Evolutionary conservation across 2,797 vertebrate species (phyloP).

Genomic region (Labroides dimidiatus): DNA sequence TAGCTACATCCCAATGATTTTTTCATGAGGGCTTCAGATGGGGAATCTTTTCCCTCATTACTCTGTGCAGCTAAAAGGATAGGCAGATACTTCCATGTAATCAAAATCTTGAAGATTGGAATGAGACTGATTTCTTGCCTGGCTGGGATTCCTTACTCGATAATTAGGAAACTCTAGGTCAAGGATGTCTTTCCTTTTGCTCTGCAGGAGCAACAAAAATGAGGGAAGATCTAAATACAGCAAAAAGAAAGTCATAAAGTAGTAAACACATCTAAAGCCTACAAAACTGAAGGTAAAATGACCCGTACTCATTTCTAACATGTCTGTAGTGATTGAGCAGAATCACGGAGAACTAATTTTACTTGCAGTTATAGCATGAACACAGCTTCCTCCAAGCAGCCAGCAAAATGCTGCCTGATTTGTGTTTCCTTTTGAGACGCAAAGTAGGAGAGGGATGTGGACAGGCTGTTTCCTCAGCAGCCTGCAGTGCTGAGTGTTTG

Average conservation of each 20-base stretch:
- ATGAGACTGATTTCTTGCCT: slow-evolving; percentile 33
- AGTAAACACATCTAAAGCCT: too few relatives aligned
- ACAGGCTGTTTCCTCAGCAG: too few relatives aligned
- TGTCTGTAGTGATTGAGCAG: neutral
- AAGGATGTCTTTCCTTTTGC: neutral
- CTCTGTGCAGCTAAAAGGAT: slow-evolving; percentile 32
- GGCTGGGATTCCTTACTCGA: slow-evolving; percentile 27
- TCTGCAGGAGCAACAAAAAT: neutral
- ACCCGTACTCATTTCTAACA: too few relatives aligned
- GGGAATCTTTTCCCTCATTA: slow-evolving; percentile 48
- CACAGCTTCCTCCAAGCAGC: too few relatives aligned
- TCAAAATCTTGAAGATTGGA: slow-evolving; percentile 49
- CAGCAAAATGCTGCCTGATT: too few relatives aligned
- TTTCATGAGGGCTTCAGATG: slow-evolving; percentile 34
- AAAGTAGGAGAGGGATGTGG: too few relatives aligned
- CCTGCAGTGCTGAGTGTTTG: too few relatives aligned
- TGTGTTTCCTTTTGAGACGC: too few relatives aligned
- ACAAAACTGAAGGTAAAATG: too few relatives aligned
- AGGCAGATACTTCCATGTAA: slow-evolving; percentile 43
- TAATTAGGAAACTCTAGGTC: slow-evolving; percentile 31
- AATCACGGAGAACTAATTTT: neutral
- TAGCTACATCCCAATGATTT: slow-evolving; percentile 52
- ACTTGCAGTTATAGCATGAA: neutral
- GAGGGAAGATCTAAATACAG: neutral
- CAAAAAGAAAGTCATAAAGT: too few relatives aligned